Percentiles rank a stretch among this genome's conserved stretches.
phyloP scores from a whole-genome alignment of 2,113 vertebrate species.

The Pseudorectes ferrugineus region DNA sequence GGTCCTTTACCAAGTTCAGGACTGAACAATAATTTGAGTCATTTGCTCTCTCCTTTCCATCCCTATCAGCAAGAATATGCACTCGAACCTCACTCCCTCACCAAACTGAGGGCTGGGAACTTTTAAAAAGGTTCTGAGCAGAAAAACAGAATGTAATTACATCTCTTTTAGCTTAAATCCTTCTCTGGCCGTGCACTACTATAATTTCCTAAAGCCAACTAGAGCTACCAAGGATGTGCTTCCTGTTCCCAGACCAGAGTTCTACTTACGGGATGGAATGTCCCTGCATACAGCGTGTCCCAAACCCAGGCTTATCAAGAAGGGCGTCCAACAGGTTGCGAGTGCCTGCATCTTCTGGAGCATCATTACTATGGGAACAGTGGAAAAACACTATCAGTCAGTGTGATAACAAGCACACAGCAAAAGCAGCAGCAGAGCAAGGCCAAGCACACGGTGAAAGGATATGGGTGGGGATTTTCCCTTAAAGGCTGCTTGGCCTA shows the following conservation, averaged over 20 bases:
- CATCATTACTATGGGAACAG: slow-evolving; percentile 81
- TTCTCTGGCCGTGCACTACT: neutral
- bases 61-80: neutral
- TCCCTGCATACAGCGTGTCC: slow-evolving; percentile 92
- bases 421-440: neutral
- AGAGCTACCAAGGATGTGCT: neutral
- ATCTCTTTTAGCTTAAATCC: neutral
- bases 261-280: slow-evolving; percentile 83
- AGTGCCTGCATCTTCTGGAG: slow-evolving; percentile 81
- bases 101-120: neutral
- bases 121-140: neutral
- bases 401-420: neutral
- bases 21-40: neutral
- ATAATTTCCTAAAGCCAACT: neutral
- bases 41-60: neutral
- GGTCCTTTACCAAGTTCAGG: neutral
- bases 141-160: neutral
- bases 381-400: neutral
- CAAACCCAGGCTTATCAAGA: slow-evolving; percentile 83
- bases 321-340: slow-evolving; percentile 80
- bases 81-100: neutral
- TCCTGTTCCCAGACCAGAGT: neutral
- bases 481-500: neutral
- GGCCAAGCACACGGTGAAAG: neutral
- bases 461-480: neutral